Conservation (phyloP, 2,113 vertebrate species). For the Pseudonaja textilis region DNA sequence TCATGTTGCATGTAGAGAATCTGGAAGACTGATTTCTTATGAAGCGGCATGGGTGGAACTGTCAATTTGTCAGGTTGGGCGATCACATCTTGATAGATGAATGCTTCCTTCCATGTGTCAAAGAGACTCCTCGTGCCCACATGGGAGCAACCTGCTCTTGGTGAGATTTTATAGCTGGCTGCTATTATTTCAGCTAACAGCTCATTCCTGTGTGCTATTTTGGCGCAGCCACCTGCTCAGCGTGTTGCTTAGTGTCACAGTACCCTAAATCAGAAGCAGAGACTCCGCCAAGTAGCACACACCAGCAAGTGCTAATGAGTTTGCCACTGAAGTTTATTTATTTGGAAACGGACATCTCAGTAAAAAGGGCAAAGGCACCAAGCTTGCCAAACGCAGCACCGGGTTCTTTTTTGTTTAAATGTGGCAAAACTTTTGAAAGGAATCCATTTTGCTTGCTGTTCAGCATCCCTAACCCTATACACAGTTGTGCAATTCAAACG, state of each 20-base stretch:
- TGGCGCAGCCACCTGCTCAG: conserved; percentile 68
- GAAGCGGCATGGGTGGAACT: not conserved
- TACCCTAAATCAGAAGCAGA: conserved; percentile 65
- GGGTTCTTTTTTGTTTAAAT: not conserved
- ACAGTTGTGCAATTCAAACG: not conserved
- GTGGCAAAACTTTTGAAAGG: not conserved
- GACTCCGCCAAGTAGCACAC: conserved; percentile 62
- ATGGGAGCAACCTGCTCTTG: conserved; percentile 50
- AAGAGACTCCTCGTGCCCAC: conserved; percentile 42
- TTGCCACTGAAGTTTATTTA: conserved; percentile 49
- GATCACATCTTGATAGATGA: not conserved
- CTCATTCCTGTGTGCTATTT: conserved; percentile 66
- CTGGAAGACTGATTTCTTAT: not conserved
- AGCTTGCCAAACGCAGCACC: conserved; percentile 12
- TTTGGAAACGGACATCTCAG: conserved; percentile 48
- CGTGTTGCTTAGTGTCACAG: conserved; percentile 69
- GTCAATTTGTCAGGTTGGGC: not conserved
- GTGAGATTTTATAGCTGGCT: conserved; percentile 37
- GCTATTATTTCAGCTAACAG: conserved; percentile 67
- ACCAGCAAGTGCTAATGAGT: conserved; percentile 62
- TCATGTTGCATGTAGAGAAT: not conserved
- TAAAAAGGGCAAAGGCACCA: conserved; percentile 33
- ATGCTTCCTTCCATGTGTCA: not conserved
- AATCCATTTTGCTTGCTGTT: not conserved
- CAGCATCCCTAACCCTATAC: not conserved